Percentiles rank a stretch among this genome's conserved stretches.
Evolutionary conservation across 2,113 vertebrate genomes (phyloP).

Genomic region (Vanacampus margaritifer): DNA sequence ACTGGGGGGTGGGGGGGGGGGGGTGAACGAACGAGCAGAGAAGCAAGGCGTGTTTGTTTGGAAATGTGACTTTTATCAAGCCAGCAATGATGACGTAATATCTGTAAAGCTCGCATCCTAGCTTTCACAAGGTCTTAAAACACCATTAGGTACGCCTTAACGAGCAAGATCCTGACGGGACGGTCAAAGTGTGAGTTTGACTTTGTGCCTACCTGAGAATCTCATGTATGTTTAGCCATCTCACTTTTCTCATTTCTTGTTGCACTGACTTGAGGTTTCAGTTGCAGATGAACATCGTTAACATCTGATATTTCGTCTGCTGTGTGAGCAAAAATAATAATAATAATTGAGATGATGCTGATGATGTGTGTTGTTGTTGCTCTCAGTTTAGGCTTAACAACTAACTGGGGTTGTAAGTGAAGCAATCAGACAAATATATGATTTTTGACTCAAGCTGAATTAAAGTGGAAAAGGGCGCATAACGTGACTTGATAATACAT

Average conservation of each 20-base stretch:
- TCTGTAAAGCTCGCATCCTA: slow-evolving; percentile 35
- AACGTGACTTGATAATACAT: slow-evolving; percentile 39
- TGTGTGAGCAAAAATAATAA: slow-evolving; percentile 25
- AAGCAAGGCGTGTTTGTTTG: slow-evolving; percentile 27
- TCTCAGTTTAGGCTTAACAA: slow-evolving; percentile 27
- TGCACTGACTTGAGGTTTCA: slow-evolving; percentile 42
- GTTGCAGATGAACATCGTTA: slow-evolving; percentile 33
- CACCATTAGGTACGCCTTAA: slow-evolving; percentile 68
- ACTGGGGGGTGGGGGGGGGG: neutral
- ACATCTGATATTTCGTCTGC: slow-evolving; percentile 42
- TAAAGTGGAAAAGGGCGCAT: slow-evolving; percentile 49
- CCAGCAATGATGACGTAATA: slow-evolving; percentile 33
- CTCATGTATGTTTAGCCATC: slow-evolving; percentile 54
- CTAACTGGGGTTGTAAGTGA: slow-evolving; percentile 40
- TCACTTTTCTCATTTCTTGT: slow-evolving; percentile 51
- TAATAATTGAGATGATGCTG: slow-evolving; percentile 26
- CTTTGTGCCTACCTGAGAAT: slow-evolving; percentile 66
- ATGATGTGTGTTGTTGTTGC: slow-evolving; percentile 43
- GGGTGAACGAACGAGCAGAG: slow-evolving; percentile 42
- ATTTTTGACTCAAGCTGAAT: slow-evolving; percentile 50
- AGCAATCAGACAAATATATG: slow-evolving; percentile 31
- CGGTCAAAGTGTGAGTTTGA: slow-evolving; percentile 50
- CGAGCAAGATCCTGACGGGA: slow-evolving; percentile 44
- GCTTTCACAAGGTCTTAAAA: slow-evolving; percentile 53
- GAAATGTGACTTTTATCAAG: slow-evolving; percentile 37